These are phyloP conservation scores for Chaetodon trifasciatus DNA, from an alignment of 2,797 vertebrate species.

Conservation along the genomic window DNA sequence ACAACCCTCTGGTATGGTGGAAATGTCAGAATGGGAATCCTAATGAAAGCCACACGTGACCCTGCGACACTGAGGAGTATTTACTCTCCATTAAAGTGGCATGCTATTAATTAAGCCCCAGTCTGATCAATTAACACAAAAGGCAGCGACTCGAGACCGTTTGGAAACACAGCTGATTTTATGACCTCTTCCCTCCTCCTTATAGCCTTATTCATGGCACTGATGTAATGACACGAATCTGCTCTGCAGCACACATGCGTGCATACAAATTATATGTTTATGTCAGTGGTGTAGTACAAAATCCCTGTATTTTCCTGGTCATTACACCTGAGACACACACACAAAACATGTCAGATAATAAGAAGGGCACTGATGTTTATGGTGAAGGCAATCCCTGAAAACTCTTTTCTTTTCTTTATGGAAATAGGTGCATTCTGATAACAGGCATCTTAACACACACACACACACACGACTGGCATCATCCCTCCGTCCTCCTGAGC, in stretches of 20 bases:
- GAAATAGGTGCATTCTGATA: constrained; percentile 4
- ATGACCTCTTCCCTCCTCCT: constrained; percentile 46
- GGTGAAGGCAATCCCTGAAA: neutral
- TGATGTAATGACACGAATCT: constrained; percentile 30
- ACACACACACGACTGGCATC: neutral
- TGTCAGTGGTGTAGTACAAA: neutral
- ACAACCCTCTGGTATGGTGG: neutral
- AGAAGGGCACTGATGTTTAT: neutral
- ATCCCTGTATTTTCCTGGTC: neutral
- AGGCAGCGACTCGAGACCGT: constrained; percentile 30
- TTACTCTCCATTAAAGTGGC: constrained; percentile 44
- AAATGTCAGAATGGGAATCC: neutral
- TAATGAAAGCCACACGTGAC: neutral
- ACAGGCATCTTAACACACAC: neutral
- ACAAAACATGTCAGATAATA: neutral
- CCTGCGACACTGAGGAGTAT: constrained; percentile 40
- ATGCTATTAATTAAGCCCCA: constrained; percentile 47
- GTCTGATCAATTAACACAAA: constrained; percentile 56
- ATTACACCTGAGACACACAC: neutral
- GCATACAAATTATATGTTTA: constrained; percentile 10
- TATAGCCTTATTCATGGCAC: constrained; percentile 13
- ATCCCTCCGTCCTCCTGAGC: constrained; percentile 13
- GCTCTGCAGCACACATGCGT: constrained; percentile 23
- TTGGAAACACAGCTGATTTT: constrained; percentile 56
- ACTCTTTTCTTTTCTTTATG: neutral